phyloP scores from a whole-genome alignment of 2,888 invertebrate species.

The Alentia gelatinosa region DNA sequence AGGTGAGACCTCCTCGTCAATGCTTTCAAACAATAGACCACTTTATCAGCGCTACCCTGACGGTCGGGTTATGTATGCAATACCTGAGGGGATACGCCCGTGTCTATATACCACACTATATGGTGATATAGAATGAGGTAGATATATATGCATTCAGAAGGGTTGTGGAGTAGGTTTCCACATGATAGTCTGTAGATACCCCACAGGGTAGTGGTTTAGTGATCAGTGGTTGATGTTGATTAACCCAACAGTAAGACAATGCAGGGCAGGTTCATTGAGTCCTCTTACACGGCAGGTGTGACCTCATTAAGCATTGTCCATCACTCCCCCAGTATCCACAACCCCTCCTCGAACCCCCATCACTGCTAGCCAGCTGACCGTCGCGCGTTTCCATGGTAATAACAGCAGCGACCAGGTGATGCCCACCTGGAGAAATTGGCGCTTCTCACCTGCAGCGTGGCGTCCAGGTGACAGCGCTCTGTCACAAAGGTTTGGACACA shows the following conservation, averaged over 20 bases:
- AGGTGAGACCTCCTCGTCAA: neutral
- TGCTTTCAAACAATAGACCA: neutral
- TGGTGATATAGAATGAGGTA: no score
- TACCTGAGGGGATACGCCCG: no score
- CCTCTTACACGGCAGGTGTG: neutral
- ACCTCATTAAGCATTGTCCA: neutral
- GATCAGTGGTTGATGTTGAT: no score
- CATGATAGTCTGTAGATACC: no score
- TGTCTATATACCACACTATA: no score
- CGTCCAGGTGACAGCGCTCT: neutral
- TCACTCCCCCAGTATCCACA: neutral
- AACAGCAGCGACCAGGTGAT: constrained; percentile 16
- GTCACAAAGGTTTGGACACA: neutral
- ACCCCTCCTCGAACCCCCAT: neutral
- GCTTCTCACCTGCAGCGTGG: neutral
- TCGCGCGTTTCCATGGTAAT: constrained; percentile 14
- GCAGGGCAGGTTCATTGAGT: neutral
- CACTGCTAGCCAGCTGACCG: constrained; percentile 28
- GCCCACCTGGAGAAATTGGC: constrained; percentile 25
- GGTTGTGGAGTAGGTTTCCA: no score
- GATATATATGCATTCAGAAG: no score
- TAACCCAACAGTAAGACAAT: no score
- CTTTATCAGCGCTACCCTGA: neutral
- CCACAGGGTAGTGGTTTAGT: no score
- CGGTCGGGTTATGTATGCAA: no score